Evolutionary conservation across 1,140 invertebrate species (phyloP).

Genomic region (Cherax quadricarinatus): DNA sequence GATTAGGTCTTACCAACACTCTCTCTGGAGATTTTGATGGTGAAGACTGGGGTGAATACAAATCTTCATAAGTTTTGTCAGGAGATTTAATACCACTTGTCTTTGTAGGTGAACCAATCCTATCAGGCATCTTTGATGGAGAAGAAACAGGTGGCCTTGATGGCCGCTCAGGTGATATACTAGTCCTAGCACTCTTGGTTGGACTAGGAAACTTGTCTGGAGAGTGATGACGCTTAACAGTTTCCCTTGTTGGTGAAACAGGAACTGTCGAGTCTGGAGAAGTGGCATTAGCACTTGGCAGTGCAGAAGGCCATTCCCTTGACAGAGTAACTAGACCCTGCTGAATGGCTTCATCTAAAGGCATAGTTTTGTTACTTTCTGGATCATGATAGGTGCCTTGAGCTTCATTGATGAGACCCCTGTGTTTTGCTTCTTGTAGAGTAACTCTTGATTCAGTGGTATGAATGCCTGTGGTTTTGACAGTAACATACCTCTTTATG

Average conservation of each 20-base stretch:
- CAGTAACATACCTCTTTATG: conserved; percentile 86
- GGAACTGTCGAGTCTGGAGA: neutral
- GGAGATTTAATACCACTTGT: neutral
- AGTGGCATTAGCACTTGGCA: conserved; percentile 16
- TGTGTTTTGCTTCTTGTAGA: conserved; percentile 85
- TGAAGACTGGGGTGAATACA: conserved; percentile 16
- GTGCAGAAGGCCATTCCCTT: conserved; percentile 47
- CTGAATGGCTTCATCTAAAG: conserved; percentile 88
- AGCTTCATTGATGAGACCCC: conserved; percentile 88
- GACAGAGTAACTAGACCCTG: conserved; percentile 76
- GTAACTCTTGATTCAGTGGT: conserved; percentile 80
- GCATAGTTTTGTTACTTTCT: conserved; percentile 84
- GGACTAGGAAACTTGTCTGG: conserved; percentile 58
- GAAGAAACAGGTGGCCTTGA: neutral
- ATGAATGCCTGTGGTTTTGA: conserved; percentile 79
- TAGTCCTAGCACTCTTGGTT: conserved; percentile 48
- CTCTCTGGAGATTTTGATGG: conserved; percentile 58
- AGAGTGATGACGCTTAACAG: conserved; percentile 44
- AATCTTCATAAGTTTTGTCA: neutral
- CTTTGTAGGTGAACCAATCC: conserved; percentile 22
- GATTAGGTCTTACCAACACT: conserved; percentile 8
- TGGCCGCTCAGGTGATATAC: neutral
- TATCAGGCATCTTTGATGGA: conserved; percentile 25
- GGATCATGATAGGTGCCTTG: conserved; percentile 89
- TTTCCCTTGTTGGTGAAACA: conserved; percentile 37